These are phyloP conservation scores for Todiramphus saurophagus DNA, from an alignment of 2,113 vertebrate species.

Conservation along the genomic window DNA sequence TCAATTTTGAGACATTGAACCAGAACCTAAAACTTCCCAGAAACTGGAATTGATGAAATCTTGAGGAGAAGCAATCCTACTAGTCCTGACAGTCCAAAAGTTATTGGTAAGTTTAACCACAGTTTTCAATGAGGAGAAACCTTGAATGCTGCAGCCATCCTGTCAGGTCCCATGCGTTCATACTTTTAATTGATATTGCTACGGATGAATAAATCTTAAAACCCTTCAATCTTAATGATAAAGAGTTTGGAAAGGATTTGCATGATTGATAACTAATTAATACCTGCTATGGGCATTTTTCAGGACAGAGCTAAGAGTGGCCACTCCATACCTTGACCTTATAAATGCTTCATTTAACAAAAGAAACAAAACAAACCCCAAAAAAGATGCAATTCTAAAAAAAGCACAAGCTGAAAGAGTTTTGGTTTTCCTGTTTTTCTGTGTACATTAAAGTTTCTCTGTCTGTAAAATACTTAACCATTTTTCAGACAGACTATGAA, in stretches of 20 bases:
- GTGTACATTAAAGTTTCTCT: not conserved
- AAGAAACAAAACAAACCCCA: not conserved
- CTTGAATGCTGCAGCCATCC: not conserved
- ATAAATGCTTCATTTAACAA: not conserved
- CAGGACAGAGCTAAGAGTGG: not conserved
- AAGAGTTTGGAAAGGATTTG: not conserved
- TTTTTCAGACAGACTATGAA: not conserved
- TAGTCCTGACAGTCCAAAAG: not conserved
- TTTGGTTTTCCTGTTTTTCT: not conserved
- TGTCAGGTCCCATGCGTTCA: not conserved
- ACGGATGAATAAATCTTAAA: not conserved
- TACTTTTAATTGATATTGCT: not conserved
- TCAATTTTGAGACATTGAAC: not conserved
- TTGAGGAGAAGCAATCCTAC: not conserved
- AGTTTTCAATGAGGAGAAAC: not conserved
- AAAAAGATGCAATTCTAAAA: not conserved
- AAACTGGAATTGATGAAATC: not conserved
- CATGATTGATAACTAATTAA: not conserved
- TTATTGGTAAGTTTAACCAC: not conserved
- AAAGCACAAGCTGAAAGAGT: not conserved
- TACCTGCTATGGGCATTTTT: not conserved
- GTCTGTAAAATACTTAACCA: not conserved
- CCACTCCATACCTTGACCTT: not conserved
- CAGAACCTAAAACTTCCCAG: not conserved
- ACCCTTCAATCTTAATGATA: not conserved